Percentiles rank a stretch among this genome's conserved stretches.
phyloP scores from a whole-genome alignment of 1,140 invertebrate species.

The Glossosoma conforme region DNA sequence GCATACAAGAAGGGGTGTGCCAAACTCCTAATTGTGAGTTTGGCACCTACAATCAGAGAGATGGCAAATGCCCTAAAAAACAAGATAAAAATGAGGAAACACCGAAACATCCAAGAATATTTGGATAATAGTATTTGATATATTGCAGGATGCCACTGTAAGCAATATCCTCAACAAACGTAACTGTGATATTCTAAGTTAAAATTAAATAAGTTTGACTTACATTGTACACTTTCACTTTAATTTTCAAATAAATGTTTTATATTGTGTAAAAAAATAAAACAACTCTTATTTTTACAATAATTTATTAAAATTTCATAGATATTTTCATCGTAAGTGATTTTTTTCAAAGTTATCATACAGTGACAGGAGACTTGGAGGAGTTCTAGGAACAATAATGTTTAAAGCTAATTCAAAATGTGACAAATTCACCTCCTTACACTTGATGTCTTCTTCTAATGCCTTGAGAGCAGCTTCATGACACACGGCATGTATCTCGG shows the following conservation, averaged over 20 bases:
- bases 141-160: constrained; percentile 7
- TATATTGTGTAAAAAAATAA: constrained; percentile 1
- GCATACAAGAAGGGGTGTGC: constrained; percentile 62
- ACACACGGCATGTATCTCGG: constrained; percentile 82
- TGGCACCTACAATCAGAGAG: constrained; percentile 56
- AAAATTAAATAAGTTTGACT: constrained; percentile 4
- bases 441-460: constrained; percentile 65
- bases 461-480: constrained; percentile 80
- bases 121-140: constrained; percentile 12
- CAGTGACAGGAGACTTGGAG: constrained; percentile 58
- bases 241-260: not conserved
- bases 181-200: constrained; percentile 21
- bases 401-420: constrained; percentile 69
- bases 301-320: constrained; percentile 6
- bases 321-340: constrained; percentile 4
- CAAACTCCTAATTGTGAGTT: constrained; percentile 62
- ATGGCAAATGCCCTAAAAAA: constrained; percentile 60
- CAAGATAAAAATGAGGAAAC: constrained; percentile 17
- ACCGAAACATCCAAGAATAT: constrained; percentile 13
- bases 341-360: constrained; percentile 56
- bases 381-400: constrained; percentile 67
- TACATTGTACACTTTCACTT: constrained; percentile 1
- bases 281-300: not conserved
- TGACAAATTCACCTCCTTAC: constrained; percentile 44
- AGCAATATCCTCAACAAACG: constrained; percentile 13